Percentiles rank a stretch among this genome's conserved stretches.
Conservation (phyloP, 1,140 invertebrate genomes). For the Meloidogyne exigua region DNA sequence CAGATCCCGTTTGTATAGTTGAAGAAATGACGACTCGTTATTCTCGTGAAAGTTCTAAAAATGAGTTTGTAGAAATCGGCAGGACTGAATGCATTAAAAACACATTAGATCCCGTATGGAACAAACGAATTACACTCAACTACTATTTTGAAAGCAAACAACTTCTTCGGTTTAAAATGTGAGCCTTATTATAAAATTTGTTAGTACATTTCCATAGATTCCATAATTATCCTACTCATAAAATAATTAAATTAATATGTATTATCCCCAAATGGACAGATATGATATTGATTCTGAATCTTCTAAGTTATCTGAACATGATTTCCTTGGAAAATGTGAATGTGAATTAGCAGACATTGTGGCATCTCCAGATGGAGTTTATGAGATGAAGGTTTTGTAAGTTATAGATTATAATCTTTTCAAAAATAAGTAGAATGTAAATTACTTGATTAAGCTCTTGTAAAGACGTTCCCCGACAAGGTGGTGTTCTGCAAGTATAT, state of each 20-base stretch:
- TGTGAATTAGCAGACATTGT: slow-evolving; percentile 69
- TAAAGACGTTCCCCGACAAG: slow-evolving; percentile 32
- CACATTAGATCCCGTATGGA: slow-evolving; percentile 68
- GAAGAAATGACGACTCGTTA: slow-evolving; percentile 26
- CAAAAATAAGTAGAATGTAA: not conserved
- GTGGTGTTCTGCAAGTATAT: slow-evolving; percentile 64
- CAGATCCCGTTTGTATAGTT: slow-evolving; percentile 56
- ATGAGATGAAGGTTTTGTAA: slow-evolving; percentile 38
- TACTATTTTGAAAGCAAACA: slow-evolving; percentile 69
- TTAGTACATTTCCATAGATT: not conserved
- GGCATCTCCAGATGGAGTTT: slow-evolving; percentile 49
- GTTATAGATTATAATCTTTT: not conserved
- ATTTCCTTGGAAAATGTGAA: slow-evolving; percentile 67
- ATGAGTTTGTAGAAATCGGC: slow-evolving; percentile 64
- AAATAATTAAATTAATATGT: no score
- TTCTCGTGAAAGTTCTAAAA: slow-evolving; percentile 2
- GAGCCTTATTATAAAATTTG: slow-evolving; percentile 38
- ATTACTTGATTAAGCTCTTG: slow-evolving; percentile 18
- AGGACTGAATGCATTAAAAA: slow-evolving; percentile 68
- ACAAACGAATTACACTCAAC: slow-evolving; percentile 67
- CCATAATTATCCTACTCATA: no score
- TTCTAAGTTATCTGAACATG: slow-evolving; percentile 63
- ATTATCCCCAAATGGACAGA: slow-evolving; percentile 60
- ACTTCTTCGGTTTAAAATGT: slow-evolving; percentile 66
- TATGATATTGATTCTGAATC: slow-evolving; percentile 65